A percentile compares a stretch with the other conserved stretches of the same genome.
phyloP scores from a whole-genome alignment of 92 coral and sea anemone species.

The Paragorgia papillata region DNA sequence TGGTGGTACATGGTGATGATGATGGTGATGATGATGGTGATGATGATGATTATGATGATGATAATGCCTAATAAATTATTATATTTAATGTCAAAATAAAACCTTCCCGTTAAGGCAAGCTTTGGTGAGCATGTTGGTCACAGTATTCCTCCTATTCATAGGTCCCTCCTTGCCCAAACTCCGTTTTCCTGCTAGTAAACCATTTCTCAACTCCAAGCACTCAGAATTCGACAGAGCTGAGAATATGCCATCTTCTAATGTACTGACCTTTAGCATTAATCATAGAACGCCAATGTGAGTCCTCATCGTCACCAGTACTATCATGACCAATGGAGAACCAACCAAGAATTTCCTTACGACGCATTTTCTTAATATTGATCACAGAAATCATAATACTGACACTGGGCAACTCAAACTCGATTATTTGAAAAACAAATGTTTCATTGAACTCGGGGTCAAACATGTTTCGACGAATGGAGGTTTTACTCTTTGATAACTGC shows the following conservation, averaged over 20 bases:
- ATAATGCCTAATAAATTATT: too few relatives aligned
- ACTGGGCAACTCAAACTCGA: conserved; percentile 98
- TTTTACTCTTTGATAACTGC: conserved; percentile 95
- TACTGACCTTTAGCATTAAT: conserved; percentile 83
- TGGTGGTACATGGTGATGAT: too few relatives aligned
- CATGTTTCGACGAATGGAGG: conserved; percentile 99
- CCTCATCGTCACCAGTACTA: conserved; percentile 98
- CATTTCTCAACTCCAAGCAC: background rate
- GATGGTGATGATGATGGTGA: background rate
- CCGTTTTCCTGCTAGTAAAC: too few relatives aligned
- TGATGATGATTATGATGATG: background rate
- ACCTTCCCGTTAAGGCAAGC: too few relatives aligned
- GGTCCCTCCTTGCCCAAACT: too few relatives aligned
- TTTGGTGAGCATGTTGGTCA: too few relatives aligned
- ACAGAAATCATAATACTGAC: conserved; percentile 99
- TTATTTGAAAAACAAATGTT: conserved; percentile 98
- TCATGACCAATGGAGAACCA: conserved; percentile 99
- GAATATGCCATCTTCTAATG: conserved; percentile 92
- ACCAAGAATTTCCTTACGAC: conserved; percentile 95
- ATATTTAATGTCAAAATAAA: too few relatives aligned
- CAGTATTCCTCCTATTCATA: too few relatives aligned
- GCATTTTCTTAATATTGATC: conserved; percentile 95
- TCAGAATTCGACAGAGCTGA: conserved; percentile 91
- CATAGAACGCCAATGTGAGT: conserved; percentile 98
- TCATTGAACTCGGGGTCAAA: conserved; percentile 98